phyloP scores from a whole-genome alignment of 2,113 vertebrate species.

The Pseudonaja textilis region DNA sequence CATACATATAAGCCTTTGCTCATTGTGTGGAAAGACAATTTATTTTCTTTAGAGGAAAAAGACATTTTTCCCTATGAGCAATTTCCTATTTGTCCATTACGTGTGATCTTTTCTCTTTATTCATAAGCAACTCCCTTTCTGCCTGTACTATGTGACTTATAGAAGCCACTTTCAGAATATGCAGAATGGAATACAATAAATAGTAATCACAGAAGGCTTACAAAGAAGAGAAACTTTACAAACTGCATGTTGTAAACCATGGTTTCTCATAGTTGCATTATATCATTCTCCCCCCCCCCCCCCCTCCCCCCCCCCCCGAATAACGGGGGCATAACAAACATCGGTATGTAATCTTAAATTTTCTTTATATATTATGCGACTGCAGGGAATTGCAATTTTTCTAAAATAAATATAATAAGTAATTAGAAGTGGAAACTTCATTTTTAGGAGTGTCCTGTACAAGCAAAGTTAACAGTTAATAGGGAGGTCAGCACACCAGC shows the following conservation, averaged over 20 bases:
- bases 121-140: not conserved
- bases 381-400: not conserved
- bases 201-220: not conserved
- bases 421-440: not conserved
- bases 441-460: not conserved
- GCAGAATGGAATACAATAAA: not conserved
- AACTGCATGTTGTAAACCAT: not conserved
- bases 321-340: not conserved
- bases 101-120: not conserved
- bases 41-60: not conserved
- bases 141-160: not conserved
- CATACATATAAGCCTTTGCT: not conserved
- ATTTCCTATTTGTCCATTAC: not conserved
- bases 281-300: not conserved
- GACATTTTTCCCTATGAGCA: not conserved
- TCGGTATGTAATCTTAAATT: not conserved
- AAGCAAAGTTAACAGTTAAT: not conserved
- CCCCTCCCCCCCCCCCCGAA: no score
- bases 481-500: not conserved
- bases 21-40: not conserved
- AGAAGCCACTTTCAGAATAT: not conserved
- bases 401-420: not conserved
- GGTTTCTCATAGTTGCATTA: not conserved
- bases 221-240: not conserved
- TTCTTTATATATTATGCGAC: not conserved